Evolutionary conservation across 2,888 invertebrate species (phyloP).

Genomic region (Elaeidobius kamerunicus): DNA sequence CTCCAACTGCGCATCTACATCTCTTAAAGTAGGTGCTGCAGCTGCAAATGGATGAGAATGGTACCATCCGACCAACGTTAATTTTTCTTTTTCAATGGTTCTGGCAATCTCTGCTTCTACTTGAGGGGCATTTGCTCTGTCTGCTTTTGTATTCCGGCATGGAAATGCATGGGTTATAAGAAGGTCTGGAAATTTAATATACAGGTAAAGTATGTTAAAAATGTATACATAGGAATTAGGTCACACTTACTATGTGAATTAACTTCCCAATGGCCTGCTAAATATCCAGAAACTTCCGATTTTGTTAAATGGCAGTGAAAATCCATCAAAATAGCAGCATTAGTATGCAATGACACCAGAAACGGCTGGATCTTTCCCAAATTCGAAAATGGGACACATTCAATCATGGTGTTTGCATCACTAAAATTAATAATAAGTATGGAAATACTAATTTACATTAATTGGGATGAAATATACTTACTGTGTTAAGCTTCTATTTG

Average conservation of each 20-base stretch:
- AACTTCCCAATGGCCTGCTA: constrained; percentile 94
- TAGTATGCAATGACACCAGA: constrained; percentile 80
- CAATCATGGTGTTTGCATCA: constrained; percentile 86
- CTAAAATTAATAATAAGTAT: constrained; percentile 49
- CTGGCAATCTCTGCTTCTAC: constrained; percentile 81
- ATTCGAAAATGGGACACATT: constrained; percentile 83
- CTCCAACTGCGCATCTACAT: constrained; percentile 90
- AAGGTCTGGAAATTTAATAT: constrained; percentile 58
- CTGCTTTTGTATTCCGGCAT: constrained; percentile 77
- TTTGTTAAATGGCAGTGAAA: constrained; percentile 93
- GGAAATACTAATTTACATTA: too few relatives aligned
- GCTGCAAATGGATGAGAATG: constrained; percentile 90
- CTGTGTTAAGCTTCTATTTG: constrained; percentile 74
- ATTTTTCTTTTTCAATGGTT: constrained; percentile 76
- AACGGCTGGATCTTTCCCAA: constrained; percentile 92
- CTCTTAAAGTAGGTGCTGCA: constrained; percentile 81
- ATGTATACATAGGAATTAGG: background rate
- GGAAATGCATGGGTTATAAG: constrained; percentile 87
- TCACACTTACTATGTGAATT: constrained; percentile 85
- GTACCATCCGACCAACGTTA: constrained; percentile 90
- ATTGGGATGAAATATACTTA: too few relatives aligned
- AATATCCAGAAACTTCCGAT: constrained; percentile 92
- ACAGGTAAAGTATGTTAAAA: background rate
- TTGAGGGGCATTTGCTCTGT: constrained; percentile 70
- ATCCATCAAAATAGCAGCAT: constrained; percentile 83